Evolutionary conservation across 2,797 vertebrate genomes (phyloP).

Genomic region (Typhlichthys eigenmanni): DNA sequence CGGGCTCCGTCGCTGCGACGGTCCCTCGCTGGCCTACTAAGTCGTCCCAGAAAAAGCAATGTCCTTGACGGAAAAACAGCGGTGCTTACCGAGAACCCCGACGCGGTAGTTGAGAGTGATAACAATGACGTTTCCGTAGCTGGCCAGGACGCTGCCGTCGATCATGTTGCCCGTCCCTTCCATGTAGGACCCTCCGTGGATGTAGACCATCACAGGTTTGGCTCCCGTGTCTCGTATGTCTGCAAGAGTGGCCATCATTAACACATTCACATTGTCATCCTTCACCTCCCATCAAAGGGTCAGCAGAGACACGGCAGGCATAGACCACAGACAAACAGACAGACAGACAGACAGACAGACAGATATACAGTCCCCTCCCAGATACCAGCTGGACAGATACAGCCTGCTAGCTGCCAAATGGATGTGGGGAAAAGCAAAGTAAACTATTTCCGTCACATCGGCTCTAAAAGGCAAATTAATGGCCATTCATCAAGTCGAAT

Average conservation of each 20-base stretch:
- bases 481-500: slow-evolving; percentile 29
- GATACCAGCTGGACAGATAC: slow-evolving; percentile 72
- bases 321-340: slow-evolving; percentile 25
- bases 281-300: slow-evolving; percentile 59
- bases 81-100: slow-evolving; percentile 90
- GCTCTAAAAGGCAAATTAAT: slow-evolving; percentile 39
- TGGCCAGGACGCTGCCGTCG: slow-evolving; percentile 95
- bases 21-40: slow-evolving; percentile 58
- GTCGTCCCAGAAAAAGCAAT: slow-evolving; percentile 62
- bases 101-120: slow-evolving; percentile 99
- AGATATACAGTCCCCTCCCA: slow-evolving; percentile 68
- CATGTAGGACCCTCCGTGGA: slow-evolving; percentile 99
- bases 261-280: slow-evolving; percentile 75
- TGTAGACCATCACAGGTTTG: slow-evolving; percentile 99
- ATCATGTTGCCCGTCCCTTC: slow-evolving; percentile 99
- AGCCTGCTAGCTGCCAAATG: slow-evolving; percentile 35
- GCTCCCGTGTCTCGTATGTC: slow-evolving; percentile 98
- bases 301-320: slow-evolving; percentile 51
- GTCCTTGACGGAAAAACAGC: slow-evolving; percentile 55
- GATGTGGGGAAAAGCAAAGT: slow-evolving; percentile 16
- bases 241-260: slow-evolving; percentile 87
- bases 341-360: slow-evolving; percentile 60
- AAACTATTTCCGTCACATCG: slow-evolving; percentile 17
- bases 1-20: slow-evolving; percentile 54
- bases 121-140: slow-evolving; percentile 98